These are phyloP conservation scores for Plectus sambesii DNA, from an alignment of 1,140 invertebrate species.

Conservation along the genomic window DNA sequence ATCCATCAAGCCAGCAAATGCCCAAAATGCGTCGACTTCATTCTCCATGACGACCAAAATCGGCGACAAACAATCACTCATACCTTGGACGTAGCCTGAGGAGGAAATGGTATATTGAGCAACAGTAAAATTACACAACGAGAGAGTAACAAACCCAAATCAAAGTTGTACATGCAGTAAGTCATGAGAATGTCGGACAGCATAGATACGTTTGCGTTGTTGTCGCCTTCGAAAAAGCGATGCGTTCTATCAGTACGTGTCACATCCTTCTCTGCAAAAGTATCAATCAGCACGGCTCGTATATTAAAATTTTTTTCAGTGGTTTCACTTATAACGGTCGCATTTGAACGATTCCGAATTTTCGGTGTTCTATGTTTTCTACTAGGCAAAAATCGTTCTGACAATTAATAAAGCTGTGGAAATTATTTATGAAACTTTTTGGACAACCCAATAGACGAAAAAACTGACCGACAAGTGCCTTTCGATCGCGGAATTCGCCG, in stretches of 20 bases:
- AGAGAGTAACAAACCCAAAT: constrained; percentile 64
- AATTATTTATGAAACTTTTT: no score
- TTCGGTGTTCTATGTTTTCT: no score
- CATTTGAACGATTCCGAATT: no score
- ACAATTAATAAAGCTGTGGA: neutral
- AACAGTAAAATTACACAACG: constrained; percentile 10
- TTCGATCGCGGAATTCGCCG: constrained; percentile 72
- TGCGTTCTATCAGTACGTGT: constrained; percentile 83
- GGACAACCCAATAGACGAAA: constrained; percentile 9
- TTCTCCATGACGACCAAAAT: constrained; percentile 76
- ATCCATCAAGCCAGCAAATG: constrained; percentile 97
- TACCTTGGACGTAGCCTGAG: constrained; percentile 61
- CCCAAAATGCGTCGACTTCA: constrained; percentile 96
- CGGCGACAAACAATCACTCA: constrained; percentile 91
- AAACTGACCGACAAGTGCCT: constrained; percentile 70
- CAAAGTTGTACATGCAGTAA: constrained; percentile 99
- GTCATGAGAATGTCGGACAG: constrained; percentile 91
- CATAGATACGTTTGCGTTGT: constrained; percentile 72
- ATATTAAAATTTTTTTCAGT: no score
- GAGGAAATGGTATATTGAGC: constrained; percentile 8
- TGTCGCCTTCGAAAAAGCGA: constrained; percentile 76
- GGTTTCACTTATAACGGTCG: no score
- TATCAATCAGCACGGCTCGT: no score
- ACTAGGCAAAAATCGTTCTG: constrained; percentile 15
- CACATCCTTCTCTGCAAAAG: constrained; percentile 93